phyloP scores from a whole-genome alignment of 2,113 vertebrate species.

The Phalacrocorax carbo region DNA sequence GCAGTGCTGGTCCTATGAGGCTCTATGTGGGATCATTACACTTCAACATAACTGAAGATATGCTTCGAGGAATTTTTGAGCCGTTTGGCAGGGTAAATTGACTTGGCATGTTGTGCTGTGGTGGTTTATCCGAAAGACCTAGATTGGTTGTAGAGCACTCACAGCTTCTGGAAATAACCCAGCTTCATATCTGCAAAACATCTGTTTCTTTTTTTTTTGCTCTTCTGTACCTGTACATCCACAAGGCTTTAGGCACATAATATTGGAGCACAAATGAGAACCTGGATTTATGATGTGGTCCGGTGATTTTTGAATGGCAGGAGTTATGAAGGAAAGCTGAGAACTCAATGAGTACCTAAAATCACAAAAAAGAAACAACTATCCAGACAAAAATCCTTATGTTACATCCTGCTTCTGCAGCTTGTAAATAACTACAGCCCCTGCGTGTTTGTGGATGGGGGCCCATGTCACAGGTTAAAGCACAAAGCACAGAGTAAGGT shows the following conservation, averaged over 20 bases:
- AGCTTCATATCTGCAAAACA: background rate
- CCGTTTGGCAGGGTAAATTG: constrained; percentile 89
- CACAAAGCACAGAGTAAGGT: background rate
- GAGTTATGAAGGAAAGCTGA: background rate
- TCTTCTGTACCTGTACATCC: background rate
- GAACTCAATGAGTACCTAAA: background rate
- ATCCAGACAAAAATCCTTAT: accelerated
- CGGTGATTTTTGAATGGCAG: background rate
- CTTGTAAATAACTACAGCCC: background rate
- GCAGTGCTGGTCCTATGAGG: constrained; percentile 89
- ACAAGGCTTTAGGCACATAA: background rate
- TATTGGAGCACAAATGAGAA: background rate
- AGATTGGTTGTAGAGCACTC: background rate
- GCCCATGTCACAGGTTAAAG: background rate
- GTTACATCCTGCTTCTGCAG: background rate
- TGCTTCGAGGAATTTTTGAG: constrained; percentile 96
- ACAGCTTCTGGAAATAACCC: background rate
- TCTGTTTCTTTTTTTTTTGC: background rate
- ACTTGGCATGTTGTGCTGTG: background rate
- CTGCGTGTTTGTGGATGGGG: background rate
- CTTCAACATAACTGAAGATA: constrained; percentile 98
- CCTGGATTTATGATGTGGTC: background rate
- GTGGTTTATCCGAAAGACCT: background rate
- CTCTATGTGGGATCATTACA: constrained; percentile 94
- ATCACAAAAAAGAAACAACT: background rate